Evolutionary conservation across 2,797 vertebrate genomes (phyloP).

Genomic region (Natrix natrix): DNA sequence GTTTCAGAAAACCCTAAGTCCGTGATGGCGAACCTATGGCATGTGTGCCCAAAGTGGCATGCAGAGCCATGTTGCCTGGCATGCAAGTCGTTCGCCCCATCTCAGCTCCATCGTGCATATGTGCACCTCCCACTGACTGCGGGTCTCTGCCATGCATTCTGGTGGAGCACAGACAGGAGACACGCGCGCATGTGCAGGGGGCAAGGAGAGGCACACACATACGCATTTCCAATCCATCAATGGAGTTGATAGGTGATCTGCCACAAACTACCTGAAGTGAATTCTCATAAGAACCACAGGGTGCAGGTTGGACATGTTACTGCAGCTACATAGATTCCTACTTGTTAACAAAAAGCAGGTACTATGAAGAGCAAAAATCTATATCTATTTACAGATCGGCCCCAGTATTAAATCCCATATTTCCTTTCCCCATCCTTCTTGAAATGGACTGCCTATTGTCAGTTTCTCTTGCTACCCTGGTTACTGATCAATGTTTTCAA

Average conservation of each 20-base stretch:
- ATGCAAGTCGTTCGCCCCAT: too few species aligned
- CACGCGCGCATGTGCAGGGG: too few species aligned
- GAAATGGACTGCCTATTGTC: not conserved
- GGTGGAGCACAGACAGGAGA: too few species aligned
- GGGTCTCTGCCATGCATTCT: too few species aligned
- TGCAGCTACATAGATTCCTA: not conserved
- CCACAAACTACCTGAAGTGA: not conserved
- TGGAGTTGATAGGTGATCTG: not conserved
- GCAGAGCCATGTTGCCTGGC: too few species aligned
- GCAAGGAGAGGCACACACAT: too few species aligned
- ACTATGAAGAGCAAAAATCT: not conserved
- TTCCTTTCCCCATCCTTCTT: not conserved
- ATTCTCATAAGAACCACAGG: not conserved
- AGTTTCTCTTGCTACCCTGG: not conserved
- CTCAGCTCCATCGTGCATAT: too few species aligned
- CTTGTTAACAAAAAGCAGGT: not conserved
- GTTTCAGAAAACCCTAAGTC: not conserved
- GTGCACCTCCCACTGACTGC: too few species aligned
- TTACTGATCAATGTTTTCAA: not conserved
- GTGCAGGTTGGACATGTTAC: not conserved
- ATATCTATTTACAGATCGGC: not conserved
- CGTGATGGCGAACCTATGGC: too few species aligned
- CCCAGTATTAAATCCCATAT: not conserved
- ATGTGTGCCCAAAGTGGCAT: too few species aligned
- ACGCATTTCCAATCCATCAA: not conserved